phyloP scores from a whole-genome alignment of 2,888 invertebrate genomes.

The Ctena decussata region DNA sequence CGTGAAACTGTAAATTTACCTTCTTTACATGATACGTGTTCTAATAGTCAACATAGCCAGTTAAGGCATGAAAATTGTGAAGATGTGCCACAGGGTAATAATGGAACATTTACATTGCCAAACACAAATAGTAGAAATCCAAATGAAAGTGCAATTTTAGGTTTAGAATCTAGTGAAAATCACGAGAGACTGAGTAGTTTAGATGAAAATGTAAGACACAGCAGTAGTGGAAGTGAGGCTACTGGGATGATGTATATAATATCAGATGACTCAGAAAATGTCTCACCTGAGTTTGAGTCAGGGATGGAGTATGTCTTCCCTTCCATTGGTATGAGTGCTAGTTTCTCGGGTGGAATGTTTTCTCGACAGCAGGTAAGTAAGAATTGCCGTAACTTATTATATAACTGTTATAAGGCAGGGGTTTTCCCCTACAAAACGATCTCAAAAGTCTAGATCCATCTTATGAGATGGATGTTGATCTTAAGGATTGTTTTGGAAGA shows the following conservation, averaged over 20 bases:
- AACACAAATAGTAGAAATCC: background rate
- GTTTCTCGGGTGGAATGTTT: background rate
- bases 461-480: no score
- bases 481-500: no score
- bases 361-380: background rate
- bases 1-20: background rate
- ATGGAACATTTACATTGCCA: background rate
- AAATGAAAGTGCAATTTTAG: background rate
- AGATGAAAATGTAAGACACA: constrained; percentile 7
- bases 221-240: constrained; percentile 58
- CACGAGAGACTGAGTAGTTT: background rate
- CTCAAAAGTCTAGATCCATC: no score
- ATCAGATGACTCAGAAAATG: constrained; percentile 55
- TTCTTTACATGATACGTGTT: background rate
- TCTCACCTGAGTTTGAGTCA: constrained; percentile 48
- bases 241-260: constrained; percentile 37
- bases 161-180: background rate
- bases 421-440: no score
- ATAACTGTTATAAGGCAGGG: no score
- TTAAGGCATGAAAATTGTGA: background rate
- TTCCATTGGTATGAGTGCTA: constrained; percentile 1
- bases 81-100: background rate
- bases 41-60: background rate
- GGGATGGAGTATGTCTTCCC: constrained; percentile 44
- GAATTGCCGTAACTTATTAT: no score